phyloP scores from a whole-genome alignment of 2,797 vertebrate genomes.

The Gymnocypris eckloni region DNA sequence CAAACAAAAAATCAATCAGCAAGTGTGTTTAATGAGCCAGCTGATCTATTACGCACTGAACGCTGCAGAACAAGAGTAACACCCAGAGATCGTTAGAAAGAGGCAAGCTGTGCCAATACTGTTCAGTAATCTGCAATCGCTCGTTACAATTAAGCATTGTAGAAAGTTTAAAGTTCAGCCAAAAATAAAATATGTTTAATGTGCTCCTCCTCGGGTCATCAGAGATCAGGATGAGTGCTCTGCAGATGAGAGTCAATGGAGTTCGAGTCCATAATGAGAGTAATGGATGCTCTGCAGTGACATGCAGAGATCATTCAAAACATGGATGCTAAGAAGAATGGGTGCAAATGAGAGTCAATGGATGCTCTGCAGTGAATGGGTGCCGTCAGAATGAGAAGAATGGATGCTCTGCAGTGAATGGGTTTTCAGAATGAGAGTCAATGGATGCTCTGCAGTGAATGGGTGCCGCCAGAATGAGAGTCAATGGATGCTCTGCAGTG shows the following conservation, averaged over 20 bases:
- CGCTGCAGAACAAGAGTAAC: not conserved
- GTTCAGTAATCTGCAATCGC: not conserved
- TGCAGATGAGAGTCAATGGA: too few relatives aligned
- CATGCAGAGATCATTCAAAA: too few relatives aligned
- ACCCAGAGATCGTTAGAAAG: not conserved
- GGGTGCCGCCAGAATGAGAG: not conserved
- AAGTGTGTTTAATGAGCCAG: conserved; percentile 18
- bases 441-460: too few relatives aligned
- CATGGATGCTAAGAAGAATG: too few relatives aligned
- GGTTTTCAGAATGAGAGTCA: too few relatives aligned
- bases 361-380: too few relatives aligned
- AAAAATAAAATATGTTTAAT: not conserved
- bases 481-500: too few relatives aligned
- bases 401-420: too few relatives aligned
- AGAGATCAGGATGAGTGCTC: rapidly evolving
- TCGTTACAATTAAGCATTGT: not conserved
- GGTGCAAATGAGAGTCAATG: too few relatives aligned
- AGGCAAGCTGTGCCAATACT: not conserved
- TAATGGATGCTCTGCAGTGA: too few relatives aligned
- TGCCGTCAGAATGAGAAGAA: too few relatives aligned
- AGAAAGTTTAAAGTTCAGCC: not conserved
- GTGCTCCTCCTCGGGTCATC: not conserved
- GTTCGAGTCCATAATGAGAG: too few relatives aligned
- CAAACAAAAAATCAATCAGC: conserved; percentile 3
- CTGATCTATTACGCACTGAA: not conserved